Base-by-base conservation (phyloP, 2,113 vertebrate genomes). In the Cheirogaleus medius region DNA sequence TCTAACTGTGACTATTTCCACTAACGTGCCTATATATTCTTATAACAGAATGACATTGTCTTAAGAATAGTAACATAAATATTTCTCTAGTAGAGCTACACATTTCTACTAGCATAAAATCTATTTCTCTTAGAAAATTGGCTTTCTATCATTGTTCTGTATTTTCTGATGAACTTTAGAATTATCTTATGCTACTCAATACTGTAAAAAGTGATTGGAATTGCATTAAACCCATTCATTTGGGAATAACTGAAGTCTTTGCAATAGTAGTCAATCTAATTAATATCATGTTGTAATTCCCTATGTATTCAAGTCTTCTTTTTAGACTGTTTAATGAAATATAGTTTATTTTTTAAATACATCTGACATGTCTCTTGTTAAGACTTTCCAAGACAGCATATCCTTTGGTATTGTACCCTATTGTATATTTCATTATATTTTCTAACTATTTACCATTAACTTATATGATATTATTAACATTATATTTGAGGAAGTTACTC, bases 301-400 rank as follows among this genome's bases (percentile, higher is more conserved):
- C 6, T 92, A 27, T 42, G 56, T 60, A 84, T 39, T 74, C 49
- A 87, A 86, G 47, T 64, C 4, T 73, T 66, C 49, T 69, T 39
- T 90, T 92, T 87, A 86, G 87, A 90, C 27, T 91, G 68, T 81
- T 90, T 54, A 87, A 66, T 34, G 84, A 64, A 91, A 94, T 80
- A 84, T 29, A 42, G 6, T 68, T 60, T 80, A 71, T 56, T 84
- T 58, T 54, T 64, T 13, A 63, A 86, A 27, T n/a, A 90, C 10
- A 11, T 56, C 18, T 20, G 52, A 71, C 0, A 69, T 77, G 74
- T 39, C 5, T 89, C 37, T 54, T 37, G 29, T 60, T 63, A 63
- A 69, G 54, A 85, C 77, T 32, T 90, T 68, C 32, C 32, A 83
- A 87, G 58, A 37, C n/a, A 37, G 6, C 10, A 32, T 77, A 66